These are phyloP conservation scores for Brachyptera putata DNA, from an alignment of 2,888 invertebrate species.

Conservation along the genomic window DNA sequence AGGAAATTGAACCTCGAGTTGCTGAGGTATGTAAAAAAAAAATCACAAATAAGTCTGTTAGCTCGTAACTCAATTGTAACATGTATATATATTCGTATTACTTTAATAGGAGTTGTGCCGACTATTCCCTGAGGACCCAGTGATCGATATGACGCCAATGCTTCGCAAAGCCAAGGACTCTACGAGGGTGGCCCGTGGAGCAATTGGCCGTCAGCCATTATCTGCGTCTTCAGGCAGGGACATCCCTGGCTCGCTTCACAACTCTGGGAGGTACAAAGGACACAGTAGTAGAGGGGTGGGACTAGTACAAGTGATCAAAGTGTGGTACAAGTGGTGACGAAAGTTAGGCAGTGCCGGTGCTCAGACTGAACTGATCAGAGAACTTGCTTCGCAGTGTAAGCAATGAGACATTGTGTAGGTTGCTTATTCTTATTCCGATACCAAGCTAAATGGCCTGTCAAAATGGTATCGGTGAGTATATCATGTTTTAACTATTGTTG, in stretches of 20 bases:
- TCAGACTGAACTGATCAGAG: not conserved
- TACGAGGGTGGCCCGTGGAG: no score
- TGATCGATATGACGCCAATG: conserved; percentile 81
- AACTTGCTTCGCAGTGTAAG: not conserved
- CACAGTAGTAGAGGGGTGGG: conserved; percentile 29
- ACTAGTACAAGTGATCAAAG: conserved; percentile 1
- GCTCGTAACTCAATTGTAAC: no score
- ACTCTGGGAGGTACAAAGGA: conserved; percentile 30
- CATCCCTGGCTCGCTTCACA: conserved; percentile 18
- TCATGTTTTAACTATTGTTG: no score
- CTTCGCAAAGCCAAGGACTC: conserved; percentile 80
- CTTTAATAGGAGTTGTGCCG: conserved; percentile 91
- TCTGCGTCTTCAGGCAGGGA: not conserved
- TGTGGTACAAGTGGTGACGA: no score
- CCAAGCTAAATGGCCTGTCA: no score
- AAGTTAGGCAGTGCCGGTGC: no score
- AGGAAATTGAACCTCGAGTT: conserved; percentile 53
- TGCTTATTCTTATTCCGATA: no score
- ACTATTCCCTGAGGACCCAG: conserved; percentile 88
- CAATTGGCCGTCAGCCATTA: not conserved
- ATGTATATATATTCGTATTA: no score
- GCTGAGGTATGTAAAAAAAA: no score
- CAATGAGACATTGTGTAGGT: no score
- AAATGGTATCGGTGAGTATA: no score
- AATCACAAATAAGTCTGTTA: no score